Conservation (phyloP, 2,888 invertebrate species). For the Abrostola tripartita region DNA sequence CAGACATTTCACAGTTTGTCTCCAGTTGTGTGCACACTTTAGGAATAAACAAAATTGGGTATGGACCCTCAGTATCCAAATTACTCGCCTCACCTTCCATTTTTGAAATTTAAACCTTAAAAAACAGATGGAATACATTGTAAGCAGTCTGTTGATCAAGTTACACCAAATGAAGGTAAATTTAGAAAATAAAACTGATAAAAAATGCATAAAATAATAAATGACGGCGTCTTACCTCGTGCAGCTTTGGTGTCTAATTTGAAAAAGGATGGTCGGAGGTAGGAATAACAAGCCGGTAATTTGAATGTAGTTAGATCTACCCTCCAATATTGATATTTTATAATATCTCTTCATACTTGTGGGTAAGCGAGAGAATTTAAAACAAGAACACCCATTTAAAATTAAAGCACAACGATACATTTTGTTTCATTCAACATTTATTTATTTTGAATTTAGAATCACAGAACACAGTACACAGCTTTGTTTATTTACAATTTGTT, state of each 20-base stretch:
- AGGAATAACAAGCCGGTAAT: constrained; percentile 51
- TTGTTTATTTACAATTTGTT: constrained; percentile 30
- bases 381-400: neutral
- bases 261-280: constrained; percentile 65
- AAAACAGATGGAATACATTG: constrained; percentile 55
- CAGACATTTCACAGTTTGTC: constrained; percentile 69
- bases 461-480: neutral
- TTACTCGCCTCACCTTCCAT: constrained; percentile 67
- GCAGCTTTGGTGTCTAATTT: constrained; percentile 62
- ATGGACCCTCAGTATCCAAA: constrained; percentile 60
- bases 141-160: constrained; percentile 25
- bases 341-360: constrained; percentile 9
- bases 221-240: constrained; percentile 76
- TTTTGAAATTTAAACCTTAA: constrained; percentile 57
- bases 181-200: constrained; percentile 61
- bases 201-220: constrained; percentile 51
- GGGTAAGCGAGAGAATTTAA: constrained; percentile 17
- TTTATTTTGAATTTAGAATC: constrained; percentile 33
- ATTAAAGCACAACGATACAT: constrained; percentile 6
- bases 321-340: constrained; percentile 53
- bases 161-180: constrained; percentile 66
- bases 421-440: neutral
- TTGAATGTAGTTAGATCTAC: constrained; percentile 59
- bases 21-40: constrained; percentile 74
- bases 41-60: constrained; percentile 76